A percentile compares a stretch with the other conserved stretches of the same genome.
Conservation (phyloP, 2,797 vertebrate species). For the Bothrops alternatus region DNA sequence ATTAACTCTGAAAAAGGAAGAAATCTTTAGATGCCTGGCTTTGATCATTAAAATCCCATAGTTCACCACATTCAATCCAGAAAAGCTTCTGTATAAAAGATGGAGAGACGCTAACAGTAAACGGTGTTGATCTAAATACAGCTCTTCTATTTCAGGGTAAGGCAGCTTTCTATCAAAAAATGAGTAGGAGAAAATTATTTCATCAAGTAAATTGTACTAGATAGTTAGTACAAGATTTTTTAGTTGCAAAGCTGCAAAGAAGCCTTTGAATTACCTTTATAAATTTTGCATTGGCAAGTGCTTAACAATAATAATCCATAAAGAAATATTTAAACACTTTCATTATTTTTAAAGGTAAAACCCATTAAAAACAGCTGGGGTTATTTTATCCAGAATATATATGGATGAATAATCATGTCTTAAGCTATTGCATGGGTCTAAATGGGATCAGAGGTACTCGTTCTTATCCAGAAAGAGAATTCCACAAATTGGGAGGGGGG, state of each 20-base stretch:
- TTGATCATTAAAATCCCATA: not conserved
- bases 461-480: not conserved
- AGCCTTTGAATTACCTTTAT: not conserved
- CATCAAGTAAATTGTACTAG: not conserved
- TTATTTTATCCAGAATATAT: not conserved
- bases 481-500: accelerated
- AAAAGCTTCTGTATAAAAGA: not conserved
- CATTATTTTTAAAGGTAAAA: not conserved
- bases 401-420: not conserved
- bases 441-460: not conserved
- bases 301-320: not conserved
- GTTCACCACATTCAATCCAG: not conserved
- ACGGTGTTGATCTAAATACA: not conserved
- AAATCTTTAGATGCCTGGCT: not conserved
- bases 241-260: not conserved
- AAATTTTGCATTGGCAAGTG: not conserved
- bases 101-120: not conserved
- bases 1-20: not conserved
- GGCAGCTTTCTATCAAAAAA: not conserved
- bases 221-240: not conserved
- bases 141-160: not conserved
- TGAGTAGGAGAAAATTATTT: not conserved
- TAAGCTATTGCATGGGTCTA: not conserved
- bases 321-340: not conserved
- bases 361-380: not conserved